Base-by-base conservation (phyloP, 2,113 vertebrate species). In the Osmerus eperlanus region DNA sequence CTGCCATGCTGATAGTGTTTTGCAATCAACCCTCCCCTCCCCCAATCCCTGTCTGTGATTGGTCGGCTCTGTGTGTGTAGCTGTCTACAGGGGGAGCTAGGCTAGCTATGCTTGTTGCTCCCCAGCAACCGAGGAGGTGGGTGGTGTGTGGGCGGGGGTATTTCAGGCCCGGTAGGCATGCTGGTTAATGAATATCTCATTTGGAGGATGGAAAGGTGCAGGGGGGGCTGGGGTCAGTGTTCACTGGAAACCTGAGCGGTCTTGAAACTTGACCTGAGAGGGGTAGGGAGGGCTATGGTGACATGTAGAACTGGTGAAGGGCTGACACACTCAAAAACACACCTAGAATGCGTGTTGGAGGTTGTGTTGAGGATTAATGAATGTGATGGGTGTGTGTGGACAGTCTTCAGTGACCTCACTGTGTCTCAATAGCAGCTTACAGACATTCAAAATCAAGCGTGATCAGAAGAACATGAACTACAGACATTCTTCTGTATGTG, bases 261-360 rank as follows among this genome's bases (percentile, higher is more conserved):
- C 47, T n/a, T 78, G 72, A 75, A 72, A 72, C 21, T 21, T 61
- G 67, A 76, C 32, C 52, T 41, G 21, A 16, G 2, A 28, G 56
- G 53, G 13, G 19, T 55, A 47, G 53, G 47, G 53, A 5, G 15
- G 52, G 18, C 3, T 2, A 54, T 64, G 68, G 52, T 12, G 14
- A 32, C 15, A 29, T 66, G 65, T 51, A 55, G 32, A 65, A 70
- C 32, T 54, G 66, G 51, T 6, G 23, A 72, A 53, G 41, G 56
- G 61, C 68, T 75, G 76, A 68, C 28, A 29, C 12, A 75, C 41
- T 47, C 7, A 47, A 41, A 41, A 41, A 41, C 72, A 70, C 65
- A 72, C 68, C 67, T 68, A 55, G 14, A 16, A n/a, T 55, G 8
- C 4, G 54, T 55, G 18, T 16, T 55, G 15, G 14, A 16, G 54